Evolutionary conservation across 2,888 invertebrate genomes (phyloP), one percentile per base, ranked within the genome.

Genomic region (Margaritifera margaritifera): DNA sequence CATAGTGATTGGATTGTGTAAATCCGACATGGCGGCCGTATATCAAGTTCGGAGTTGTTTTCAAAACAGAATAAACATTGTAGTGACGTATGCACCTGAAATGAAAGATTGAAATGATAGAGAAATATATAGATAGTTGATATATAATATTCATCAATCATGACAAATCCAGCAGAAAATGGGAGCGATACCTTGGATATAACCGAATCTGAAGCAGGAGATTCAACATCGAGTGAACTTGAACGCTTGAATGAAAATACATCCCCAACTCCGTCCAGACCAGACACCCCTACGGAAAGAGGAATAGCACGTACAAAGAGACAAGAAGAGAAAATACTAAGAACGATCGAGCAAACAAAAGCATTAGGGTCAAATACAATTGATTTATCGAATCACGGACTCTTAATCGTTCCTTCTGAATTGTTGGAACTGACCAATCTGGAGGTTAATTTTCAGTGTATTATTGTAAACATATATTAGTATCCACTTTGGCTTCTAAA

Each of bases 351-450:
- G 63, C 78, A 81, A 67, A 74, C 82, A 20, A 75, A 77, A 63
- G 78, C 76, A 5, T 68, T 81, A 11, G 79, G 82, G 4, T 69
- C 85, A 25, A 83, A 81, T 64, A 83, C 85, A 5, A 54, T 87
- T 20, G 87, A 87, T 74, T 73, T 87, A 18, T 80, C 84, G 62
- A 74, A 79, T 59, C 85, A 81, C 74, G 78, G 81, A 50, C 68
- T 87, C 50, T 64, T 78, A 20, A 74, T 79, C 53, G 77, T 87
- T 66, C 87, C 87, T 53, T 76, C 80, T 20, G 85, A 85, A 76
- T 68, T 87, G 22, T 71, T 85, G 57, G 79, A 83, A 67, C 77
- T 87, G 72, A 76, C 80, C 66, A 72, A 82, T 57, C 59, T 87
- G 56, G 86, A 87, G 84, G 87, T 87, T 72, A 68, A 57, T 24